phyloP scores from a whole-genome alignment of 1,140 invertebrate species.

The Pseudomyrmex sp. region DNA sequence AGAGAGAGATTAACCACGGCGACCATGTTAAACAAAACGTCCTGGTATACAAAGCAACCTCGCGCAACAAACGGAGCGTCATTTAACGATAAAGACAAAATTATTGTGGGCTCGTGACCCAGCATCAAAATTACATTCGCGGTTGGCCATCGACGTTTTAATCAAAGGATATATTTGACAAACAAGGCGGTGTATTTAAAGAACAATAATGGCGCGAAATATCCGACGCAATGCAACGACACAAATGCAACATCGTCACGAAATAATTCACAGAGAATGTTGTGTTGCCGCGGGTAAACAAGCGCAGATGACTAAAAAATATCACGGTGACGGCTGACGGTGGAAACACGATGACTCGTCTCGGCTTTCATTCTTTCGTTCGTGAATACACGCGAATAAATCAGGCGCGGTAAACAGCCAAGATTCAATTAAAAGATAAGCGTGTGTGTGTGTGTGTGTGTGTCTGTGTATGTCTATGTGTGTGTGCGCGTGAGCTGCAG shows the following conservation, averaged over 20 bases:
- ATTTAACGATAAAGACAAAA: constrained; percentile 54
- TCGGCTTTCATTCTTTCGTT: constrained; percentile 45
- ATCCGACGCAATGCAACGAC: neutral
- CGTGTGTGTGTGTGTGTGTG: neutral
- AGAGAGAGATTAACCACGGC: constrained; percentile 18
- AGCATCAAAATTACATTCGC: constrained; percentile 27
- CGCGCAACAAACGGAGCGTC: constrained; percentile 28
- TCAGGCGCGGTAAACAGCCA: constrained; percentile 53
- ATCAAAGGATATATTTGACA: constrained; percentile 53
- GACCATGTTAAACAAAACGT: constrained; percentile 43
- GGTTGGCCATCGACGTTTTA: constrained; percentile 13
- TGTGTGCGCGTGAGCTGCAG: neutral
- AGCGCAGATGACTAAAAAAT: constrained; percentile 37
- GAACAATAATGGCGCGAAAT: constrained; percentile 22
- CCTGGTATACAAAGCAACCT: constrained; percentile 27
- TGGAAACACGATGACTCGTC: constrained; percentile 52
- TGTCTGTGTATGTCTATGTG: too few species aligned
- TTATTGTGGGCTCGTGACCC: constrained; percentile 38
- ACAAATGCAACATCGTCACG: neutral
- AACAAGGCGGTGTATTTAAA: constrained; percentile 25
- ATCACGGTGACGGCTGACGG: constrained; percentile 30
- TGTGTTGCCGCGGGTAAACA: constrained; percentile 32
- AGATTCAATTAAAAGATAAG: constrained; percentile 66
- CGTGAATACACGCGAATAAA: constrained; percentile 43
- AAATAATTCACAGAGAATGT: constrained; percentile 31